These are phyloP conservation scores for Tenthredo notha DNA, from an alignment of 2,888 invertebrate genomes.

Conservation along the genomic window DNA sequence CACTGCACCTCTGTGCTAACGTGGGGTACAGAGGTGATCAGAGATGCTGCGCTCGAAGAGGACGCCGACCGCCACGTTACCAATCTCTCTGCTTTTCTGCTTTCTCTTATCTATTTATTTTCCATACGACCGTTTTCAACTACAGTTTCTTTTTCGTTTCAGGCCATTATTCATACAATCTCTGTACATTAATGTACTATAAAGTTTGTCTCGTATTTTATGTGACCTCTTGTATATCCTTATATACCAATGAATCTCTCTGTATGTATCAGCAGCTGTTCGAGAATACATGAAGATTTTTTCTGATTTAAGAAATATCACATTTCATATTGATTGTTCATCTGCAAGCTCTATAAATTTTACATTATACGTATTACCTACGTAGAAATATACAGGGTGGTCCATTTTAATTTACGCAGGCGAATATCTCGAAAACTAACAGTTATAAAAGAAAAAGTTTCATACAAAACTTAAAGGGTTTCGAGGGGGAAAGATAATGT, in stretches of 20 bases:
- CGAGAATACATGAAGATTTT: background rate
- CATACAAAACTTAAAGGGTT: too few relatives aligned
- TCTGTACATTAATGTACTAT: background rate
- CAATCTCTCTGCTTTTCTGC: constrained; percentile 18
- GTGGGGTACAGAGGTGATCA: constrained; percentile 19
- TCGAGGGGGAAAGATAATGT: too few relatives aligned
- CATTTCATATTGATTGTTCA: background rate
- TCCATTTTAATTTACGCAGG: too few relatives aligned
- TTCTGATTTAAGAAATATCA: background rate
- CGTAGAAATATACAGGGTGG: too few relatives aligned
- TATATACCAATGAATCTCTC: background rate
- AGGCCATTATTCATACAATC: background rate
- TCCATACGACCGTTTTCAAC: background rate
- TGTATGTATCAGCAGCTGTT: background rate
- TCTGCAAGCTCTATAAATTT: background rate
- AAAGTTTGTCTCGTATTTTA: background rate
- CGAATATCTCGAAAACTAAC: too few relatives aligned
- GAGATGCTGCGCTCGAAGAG: constrained; percentile 28
- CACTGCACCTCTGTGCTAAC: constrained; percentile 12
- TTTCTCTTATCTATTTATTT: background rate
- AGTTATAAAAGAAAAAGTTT: too few relatives aligned
- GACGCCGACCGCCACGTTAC: constrained; percentile 27
- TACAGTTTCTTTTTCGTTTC: background rate
- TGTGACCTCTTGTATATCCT: background rate
- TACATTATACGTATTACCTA: background rate